These are phyloP conservation scores for Anser cygnoides DNA, from an alignment of 2,113 vertebrate genomes.

Conservation along the genomic window DNA sequence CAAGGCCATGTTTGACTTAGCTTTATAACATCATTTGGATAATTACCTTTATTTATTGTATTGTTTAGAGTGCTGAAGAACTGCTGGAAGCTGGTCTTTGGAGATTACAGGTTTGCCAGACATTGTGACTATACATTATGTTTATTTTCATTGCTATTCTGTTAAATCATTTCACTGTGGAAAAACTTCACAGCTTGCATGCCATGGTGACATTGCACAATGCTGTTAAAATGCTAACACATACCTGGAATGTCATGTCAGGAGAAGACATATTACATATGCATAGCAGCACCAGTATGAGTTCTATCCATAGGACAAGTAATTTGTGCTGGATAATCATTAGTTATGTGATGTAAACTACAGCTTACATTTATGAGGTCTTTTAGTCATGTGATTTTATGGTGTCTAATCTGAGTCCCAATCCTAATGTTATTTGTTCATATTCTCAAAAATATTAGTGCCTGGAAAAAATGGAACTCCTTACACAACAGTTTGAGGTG, in stretches of 20 bases:
- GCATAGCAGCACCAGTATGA: neutral
- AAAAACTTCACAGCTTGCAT: neutral
- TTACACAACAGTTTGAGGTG: neutral
- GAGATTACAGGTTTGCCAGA: neutral
- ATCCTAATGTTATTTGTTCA: neutral
- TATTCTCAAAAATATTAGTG: neutral
- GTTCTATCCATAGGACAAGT: neutral
- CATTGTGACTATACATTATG: neutral
- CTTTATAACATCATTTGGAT: neutral
- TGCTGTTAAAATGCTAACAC: neutral
- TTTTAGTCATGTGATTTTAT: neutral
- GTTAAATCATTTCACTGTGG: neutral
- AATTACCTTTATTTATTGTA: slow-evolving; percentile 35
- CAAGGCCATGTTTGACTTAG: neutral
- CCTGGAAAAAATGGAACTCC: neutral
- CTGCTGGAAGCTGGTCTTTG: neutral
- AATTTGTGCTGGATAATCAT: neutral
- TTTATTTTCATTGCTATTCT: neutral
- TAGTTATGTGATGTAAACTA: neutral
- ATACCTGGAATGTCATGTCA: neutral
- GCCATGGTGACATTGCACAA: neutral
- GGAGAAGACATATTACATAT: neutral
- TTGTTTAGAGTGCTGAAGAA: neutral
- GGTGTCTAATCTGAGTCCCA: neutral
- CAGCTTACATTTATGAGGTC: neutral